Base-by-base conservation (phyloP, 2,888 invertebrate species). In the Tiliacea aurago region DNA sequence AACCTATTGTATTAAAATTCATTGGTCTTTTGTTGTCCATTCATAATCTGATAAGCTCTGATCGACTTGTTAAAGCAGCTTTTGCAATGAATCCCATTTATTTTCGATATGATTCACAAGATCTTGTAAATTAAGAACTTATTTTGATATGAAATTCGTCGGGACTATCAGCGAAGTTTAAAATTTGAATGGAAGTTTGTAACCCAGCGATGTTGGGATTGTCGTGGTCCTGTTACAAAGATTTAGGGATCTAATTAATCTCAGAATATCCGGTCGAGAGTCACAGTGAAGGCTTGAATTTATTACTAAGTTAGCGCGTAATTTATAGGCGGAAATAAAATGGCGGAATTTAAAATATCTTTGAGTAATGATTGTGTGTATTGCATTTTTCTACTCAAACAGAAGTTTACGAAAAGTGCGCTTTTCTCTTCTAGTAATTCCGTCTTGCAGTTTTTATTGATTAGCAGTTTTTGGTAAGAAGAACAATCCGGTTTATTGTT, bases 221-320 rank as follows among this genome's bases (percentile, higher is more conserved):
- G 91, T 89, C 90, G 89, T 87, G 91, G 89, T 89, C 87, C 86
- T 86, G 86, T 86, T 85, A 87, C 88, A 84, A 89, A 87, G 90
- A 90, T 90, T 91, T 90, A 87, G 87, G 87, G 87, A 87, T 86
- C 90, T 90, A 88, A 91, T 91, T 91, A 90, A 89, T 90, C 88
- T 88, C 81, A 73, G 84, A 87, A 87, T 88, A 89, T 90, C 88
- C 89, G 85, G 81, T 79, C 78, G 86, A 69, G 71, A 86, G 73
- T 83, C 73, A 68, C 70, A 77, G 72, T 82, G 86, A 84, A 80
- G 86, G 79, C 83, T 85, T 87, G 67, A 73, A 82, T 85, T 84
- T 86, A 86, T 85, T 81, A 76, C 79, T 61, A 70, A 81, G 81
- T 83, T 74, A 68, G 75, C 69, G 70, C 55, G 15, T 68, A 62